phyloP scores from a whole-genome alignment of 2,797 vertebrate species.

The Xyrichtys novacula region DNA sequence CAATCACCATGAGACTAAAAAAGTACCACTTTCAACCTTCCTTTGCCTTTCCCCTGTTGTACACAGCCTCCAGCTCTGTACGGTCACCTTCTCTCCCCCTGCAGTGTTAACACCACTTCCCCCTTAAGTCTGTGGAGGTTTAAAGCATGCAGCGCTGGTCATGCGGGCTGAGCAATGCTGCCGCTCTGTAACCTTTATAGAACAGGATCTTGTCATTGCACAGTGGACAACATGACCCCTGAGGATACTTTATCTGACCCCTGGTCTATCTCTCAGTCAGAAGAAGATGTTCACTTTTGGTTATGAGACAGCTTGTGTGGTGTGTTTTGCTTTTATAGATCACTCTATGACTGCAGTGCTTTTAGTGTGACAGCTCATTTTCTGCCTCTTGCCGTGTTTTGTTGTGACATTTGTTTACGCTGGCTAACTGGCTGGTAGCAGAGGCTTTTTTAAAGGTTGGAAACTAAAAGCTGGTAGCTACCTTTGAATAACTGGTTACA shows the following conservation, averaged over 20 bases:
- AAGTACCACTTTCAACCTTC: slow-evolving; percentile 21
- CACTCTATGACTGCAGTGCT: slow-evolving; percentile 19
- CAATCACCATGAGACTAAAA: not conserved
- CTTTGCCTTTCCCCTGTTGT: not conserved
- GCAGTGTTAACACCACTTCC: slow-evolving; percentile 37
- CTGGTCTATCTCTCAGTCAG: slow-evolving; percentile 21
- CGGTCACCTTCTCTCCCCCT: slow-evolving; percentile 32
- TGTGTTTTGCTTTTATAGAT: slow-evolving; percentile 34
- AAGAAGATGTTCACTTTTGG: slow-evolving; percentile 36
- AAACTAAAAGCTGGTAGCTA: slow-evolving; percentile 12
- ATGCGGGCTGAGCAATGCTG: slow-evolving; percentile 16
- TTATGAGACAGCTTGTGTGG: slow-evolving; percentile 25
- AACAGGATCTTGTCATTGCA: slow-evolving; percentile 28
- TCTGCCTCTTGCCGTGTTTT: not conserved
- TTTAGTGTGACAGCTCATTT: slow-evolving; percentile 17
- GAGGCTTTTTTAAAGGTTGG: slow-evolving; percentile 5
- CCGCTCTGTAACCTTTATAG: slow-evolving; percentile 41
- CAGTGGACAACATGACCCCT: not conserved
- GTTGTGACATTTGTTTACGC: slow-evolving; percentile 18
- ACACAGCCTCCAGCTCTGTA: slow-evolving; percentile 16
- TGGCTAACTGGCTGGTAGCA: not conserved
- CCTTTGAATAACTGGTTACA: slow-evolving; percentile 14
- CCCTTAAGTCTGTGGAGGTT: slow-evolving; percentile 21
- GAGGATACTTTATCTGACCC: slow-evolving; percentile 48
- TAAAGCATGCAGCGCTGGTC: slow-evolving; percentile 12